phyloP scores from a whole-genome alignment of 2,888 invertebrate genomes.

The Dolichomitus sp. region DNA sequence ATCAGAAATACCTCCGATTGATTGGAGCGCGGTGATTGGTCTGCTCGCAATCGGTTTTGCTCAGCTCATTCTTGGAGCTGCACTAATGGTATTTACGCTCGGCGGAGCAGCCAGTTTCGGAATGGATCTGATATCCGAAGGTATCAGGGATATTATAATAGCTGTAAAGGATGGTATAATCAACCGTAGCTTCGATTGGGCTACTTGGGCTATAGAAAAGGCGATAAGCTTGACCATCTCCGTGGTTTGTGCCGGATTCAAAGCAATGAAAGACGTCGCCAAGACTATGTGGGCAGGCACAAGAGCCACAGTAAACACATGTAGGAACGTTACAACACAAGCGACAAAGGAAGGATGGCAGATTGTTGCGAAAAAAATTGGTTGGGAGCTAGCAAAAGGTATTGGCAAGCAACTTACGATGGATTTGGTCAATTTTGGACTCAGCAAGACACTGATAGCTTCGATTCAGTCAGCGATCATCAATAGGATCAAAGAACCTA shows the following conservation, averaged over 20 bases:
- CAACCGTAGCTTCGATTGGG: slow-evolving; percentile 42
- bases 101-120: slow-evolving; percentile 68
- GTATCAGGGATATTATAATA: slow-evolving; percentile 73
- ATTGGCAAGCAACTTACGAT: not conserved
- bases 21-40: slow-evolving; percentile 21
- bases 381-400: slow-evolving; percentile 22
- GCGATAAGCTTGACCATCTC: slow-evolving; percentile 37
- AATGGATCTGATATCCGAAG: slow-evolving; percentile 71
- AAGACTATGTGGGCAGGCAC: slow-evolving; percentile 3
- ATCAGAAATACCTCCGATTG: slow-evolving; percentile 27
- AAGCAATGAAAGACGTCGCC: slow-evolving; percentile 16
- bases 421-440: slow-evolving; percentile 9
- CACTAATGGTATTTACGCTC: slow-evolving; percentile 58
- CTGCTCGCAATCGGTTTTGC: slow-evolving; percentile 68
- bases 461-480: slow-evolving; percentile 14
- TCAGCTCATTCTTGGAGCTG: slow-evolving; percentile 70
- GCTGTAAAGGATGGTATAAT: slow-evolving; percentile 71
- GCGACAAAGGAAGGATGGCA: slow-evolving; percentile 1
- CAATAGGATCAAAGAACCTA: not conserved
- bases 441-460: slow-evolving; percentile 27
- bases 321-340: not conserved
- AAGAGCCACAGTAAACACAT: not conserved
- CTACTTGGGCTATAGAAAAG: slow-evolving; percentile 43
- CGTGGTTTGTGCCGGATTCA: slow-evolving; percentile 29
- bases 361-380: slow-evolving; percentile 31